phyloP scores from a whole-genome alignment of 2,888 invertebrate genomes.

The Cryptocephalus primarius region DNA sequence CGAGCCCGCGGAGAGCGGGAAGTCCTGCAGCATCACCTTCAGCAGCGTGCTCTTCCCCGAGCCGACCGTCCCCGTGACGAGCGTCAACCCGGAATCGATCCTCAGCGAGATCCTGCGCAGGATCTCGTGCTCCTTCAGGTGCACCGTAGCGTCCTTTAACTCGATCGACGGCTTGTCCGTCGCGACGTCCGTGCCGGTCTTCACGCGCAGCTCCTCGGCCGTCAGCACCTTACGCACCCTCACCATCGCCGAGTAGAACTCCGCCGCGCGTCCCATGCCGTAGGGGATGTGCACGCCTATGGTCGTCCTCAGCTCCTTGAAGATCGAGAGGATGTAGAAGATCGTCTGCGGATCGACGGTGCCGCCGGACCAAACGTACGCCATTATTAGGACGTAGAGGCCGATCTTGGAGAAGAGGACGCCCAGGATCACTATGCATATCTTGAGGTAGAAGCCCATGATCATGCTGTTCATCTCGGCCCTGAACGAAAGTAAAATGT shows the following conservation, averaged over 20 bases:
- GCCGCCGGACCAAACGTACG: slow-evolving; percentile 18
- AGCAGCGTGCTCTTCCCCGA: slow-evolving; percentile 25
- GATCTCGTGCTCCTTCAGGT: slow-evolving; percentile 23
- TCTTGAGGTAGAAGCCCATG: slow-evolving; percentile 29
- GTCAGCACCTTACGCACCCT: slow-evolving; percentile 14
- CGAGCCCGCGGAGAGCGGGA: slow-evolving; percentile 15
- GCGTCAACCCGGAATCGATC: slow-evolving; percentile 36
- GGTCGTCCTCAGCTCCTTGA: slow-evolving; percentile 46
- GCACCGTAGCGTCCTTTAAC: slow-evolving; percentile 8
- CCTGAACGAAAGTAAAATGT: slow-evolving; percentile 29
- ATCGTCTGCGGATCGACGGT: slow-evolving; percentile 17
- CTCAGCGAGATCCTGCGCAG: slow-evolving; percentile 36
- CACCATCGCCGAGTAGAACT: slow-evolving; percentile 18
- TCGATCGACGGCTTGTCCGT: slow-evolving; percentile 7
- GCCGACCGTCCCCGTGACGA: slow-evolving; percentile 50
- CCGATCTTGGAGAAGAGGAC: slow-evolving; percentile 20
- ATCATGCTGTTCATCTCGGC: slow-evolving; percentile 52
- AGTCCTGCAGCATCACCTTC: slow-evolving; percentile 23
- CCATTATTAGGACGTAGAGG: slow-evolving; percentile 20
- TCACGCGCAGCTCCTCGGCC: slow-evolving; percentile 11
- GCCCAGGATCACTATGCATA: slow-evolving; percentile 24
- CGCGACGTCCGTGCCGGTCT: slow-evolving; percentile 1
- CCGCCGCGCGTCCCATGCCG: slow-evolving; percentile 36
- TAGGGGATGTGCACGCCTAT: slow-evolving; percentile 85
- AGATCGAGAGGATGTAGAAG: slow-evolving; percentile 15